A percentile compares a stretch with the other conserved stretches of the same genome.
Conservation (phyloP, 2,113 vertebrate genomes). For the Misgurnus anguillicaudatus region DNA sequence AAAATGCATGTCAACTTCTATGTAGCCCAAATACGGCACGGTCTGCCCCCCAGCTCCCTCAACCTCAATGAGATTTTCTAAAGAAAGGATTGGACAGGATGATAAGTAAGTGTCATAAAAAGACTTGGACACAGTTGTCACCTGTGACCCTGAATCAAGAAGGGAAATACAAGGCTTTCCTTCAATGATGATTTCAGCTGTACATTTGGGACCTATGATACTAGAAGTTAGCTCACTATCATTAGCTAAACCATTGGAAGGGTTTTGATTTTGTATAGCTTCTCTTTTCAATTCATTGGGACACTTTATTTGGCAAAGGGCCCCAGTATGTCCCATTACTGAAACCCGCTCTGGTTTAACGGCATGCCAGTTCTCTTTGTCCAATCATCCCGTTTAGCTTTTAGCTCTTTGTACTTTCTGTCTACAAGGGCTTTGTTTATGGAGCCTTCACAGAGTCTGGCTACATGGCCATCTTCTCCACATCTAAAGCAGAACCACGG, state of each 20-base stretch:
- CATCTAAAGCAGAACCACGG: slow-evolving; percentile 43
- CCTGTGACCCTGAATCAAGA: slow-evolving; percentile 19
- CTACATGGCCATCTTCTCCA: slow-evolving; percentile 7
- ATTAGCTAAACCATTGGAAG: not conserved
- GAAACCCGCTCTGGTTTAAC: slow-evolving; percentile 12
- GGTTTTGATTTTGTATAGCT: not conserved
- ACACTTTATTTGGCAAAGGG: not conserved
- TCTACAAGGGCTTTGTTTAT: too few relatives aligned
- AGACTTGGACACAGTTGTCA: not conserved
- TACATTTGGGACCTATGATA: not conserved
- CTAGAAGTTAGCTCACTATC: not conserved
- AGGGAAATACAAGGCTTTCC: not conserved
- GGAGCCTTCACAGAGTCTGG: too few relatives aligned
- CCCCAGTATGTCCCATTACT: not conserved
- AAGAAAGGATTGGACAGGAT: not conserved
- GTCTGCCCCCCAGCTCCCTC: slow-evolving; percentile 41
- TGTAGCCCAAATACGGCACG: slow-evolving; percentile 45
- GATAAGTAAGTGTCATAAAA: slow-evolving; percentile 22
- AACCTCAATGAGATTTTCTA: slow-evolving; percentile 13
- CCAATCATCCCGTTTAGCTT: too few relatives aligned
- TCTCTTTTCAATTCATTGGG: not conserved
- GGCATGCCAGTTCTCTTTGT: too few relatives aligned
- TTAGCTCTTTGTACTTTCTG: too few relatives aligned
- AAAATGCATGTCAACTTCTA: not conserved
- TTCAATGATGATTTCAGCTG: not conserved